Percentiles rank a stretch among this genome's conserved stretches.
phyloP scores from a whole-genome alignment of 2,113 vertebrate genomes.

The Chloroceryle aenea region DNA sequence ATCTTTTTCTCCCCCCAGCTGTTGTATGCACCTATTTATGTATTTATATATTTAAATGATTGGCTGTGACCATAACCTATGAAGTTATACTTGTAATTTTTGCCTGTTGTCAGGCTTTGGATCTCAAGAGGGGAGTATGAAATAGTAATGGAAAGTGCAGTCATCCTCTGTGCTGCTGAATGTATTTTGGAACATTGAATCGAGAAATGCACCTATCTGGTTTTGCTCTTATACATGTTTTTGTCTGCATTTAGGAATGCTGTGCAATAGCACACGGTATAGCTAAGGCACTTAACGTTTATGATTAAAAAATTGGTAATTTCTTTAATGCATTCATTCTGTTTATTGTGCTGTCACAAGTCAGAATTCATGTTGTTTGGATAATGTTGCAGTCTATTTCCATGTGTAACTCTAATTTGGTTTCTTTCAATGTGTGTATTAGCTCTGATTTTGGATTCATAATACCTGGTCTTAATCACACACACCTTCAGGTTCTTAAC shows the following conservation, averaged over 20 bases:
- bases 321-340: background rate
- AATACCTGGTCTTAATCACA: background rate
- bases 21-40: background rate
- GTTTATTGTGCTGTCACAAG: background rate
- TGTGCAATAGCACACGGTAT: background rate
- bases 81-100: background rate
- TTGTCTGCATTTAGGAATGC: background rate
- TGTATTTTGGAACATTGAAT: background rate
- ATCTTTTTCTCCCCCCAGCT: background rate
- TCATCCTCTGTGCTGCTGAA: background rate
- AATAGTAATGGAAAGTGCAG: background rate
- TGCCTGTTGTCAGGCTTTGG: background rate
- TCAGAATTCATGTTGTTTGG: background rate
- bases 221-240: background rate
- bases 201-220: background rate
- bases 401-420: background rate
- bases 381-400: background rate
- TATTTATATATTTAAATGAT: background rate
- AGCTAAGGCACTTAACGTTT: background rate
- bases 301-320: background rate
- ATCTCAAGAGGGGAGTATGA: background rate
- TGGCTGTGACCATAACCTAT: background rate
- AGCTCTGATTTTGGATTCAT: background rate
- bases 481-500: too few species aligned
- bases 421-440: background rate